phyloP scores from a whole-genome alignment of 1,140 invertebrate genomes.

The Cecropterus lyciades region DNA sequence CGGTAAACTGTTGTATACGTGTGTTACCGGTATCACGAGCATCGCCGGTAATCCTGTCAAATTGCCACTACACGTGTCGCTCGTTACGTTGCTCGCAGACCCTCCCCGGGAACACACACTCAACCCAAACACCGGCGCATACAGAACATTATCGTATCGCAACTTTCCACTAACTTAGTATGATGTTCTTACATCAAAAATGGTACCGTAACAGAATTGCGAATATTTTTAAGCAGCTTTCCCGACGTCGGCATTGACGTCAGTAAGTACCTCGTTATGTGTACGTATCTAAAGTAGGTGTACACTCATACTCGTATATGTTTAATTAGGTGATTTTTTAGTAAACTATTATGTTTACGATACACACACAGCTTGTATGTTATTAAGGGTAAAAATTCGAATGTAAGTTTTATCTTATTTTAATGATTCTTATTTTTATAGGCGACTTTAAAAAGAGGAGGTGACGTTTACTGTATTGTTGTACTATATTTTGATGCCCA shows the following conservation, averaged over 20 bases:
- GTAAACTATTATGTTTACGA: no score
- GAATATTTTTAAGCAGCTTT: conserved; percentile 35
- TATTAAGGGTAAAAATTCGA: no score
- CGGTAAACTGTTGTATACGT: background rate
- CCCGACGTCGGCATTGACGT: background rate
- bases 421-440: no score
- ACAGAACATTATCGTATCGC: background rate
- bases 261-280: conserved; percentile 20
- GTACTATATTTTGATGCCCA: no score
- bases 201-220: conserved; percentile 23
- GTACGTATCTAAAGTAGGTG: background rate
- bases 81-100: conserved; percentile 20
- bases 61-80: conserved; percentile 49
- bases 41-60: conserved; percentile 49
- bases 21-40: background rate
- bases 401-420: no score
- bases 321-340: no score
- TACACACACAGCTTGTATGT: no score
- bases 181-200: background rate
- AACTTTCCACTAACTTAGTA: background rate
- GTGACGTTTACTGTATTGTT: no score
- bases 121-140: background rate
- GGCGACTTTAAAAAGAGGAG: no score
- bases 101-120: background rate
- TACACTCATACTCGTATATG: no score